Evolutionary conservation across 1,140 invertebrate genomes (phyloP), one percentile per base, ranked within the genome.

Genomic region (Adelges cooleyi): DNA sequence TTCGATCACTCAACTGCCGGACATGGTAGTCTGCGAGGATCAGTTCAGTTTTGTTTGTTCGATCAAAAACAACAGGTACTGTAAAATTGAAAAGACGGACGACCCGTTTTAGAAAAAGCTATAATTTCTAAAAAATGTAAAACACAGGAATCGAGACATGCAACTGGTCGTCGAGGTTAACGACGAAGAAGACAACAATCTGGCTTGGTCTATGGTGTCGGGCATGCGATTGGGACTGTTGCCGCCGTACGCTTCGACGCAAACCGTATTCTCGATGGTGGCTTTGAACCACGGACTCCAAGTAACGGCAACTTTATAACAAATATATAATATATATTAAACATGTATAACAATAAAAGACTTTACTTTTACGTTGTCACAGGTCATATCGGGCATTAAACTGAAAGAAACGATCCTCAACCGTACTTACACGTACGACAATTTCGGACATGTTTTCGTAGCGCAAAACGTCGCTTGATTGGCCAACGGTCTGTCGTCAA

Each of bases 41-140:
- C 56, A 62, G 46, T 62, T 62, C 33, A 42, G 46, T 18, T 62
- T 62, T 20, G 46, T 25, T 8, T 62, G 56, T 3, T 62, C 56
- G 33, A 62, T 62, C 20, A 62, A 62, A 62, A 62, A 62, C 6
- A 62, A 62, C 40, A 62, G 56, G 56, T 62, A 33, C 29, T 6
- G 5, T 6, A 11, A 33, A 33, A 33, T 33, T 33, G 11, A 33
- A 33, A 33, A n/a, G n/a, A n/a, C n/a, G n/a, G n/a, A n/a, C n/a
- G n/a, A n/a, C n/a, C n/a, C 29, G 29, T 33, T 5, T 33, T 11
- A 33, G 11, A 33, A 6, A 33, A 33, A 33, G 11, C 5, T 11
- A 33, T 6, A 33, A 33, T 33, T 33, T 33, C 29, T 33, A 33
- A 6, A 6, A 33, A 33, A 33, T 33, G 29, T 6, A 33, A 33